Percentiles rank a stretch among this genome's conserved stretches.
Evolutionary conservation across 2,797 vertebrate genomes (phyloP).

Genomic region (Fratercula arctica): DNA sequence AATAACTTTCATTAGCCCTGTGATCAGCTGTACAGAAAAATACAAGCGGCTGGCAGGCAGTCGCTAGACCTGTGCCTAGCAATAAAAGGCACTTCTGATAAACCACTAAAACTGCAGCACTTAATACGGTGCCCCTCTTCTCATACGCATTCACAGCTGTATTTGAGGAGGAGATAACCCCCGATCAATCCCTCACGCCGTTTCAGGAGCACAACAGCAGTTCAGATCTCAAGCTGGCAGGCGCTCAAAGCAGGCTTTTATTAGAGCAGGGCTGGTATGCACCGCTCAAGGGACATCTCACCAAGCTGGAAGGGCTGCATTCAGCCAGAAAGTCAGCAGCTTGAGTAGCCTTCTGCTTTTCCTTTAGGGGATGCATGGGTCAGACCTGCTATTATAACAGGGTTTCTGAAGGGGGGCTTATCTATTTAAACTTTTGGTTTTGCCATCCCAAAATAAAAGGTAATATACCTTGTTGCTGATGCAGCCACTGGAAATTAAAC

Average conservation of each 20-base stretch:
- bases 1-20: not conserved
- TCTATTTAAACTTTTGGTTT: not conserved
- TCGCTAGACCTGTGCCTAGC: not conserved
- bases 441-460: not conserved
- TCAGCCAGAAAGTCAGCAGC: not conserved
- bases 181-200: accelerated
- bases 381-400: not conserved
- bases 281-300: not conserved
- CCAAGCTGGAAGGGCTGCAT: not conserved
- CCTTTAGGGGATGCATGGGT: not conserved
- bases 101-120: not conserved
- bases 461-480: not conserved
- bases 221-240: not conserved
- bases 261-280: not conserved
- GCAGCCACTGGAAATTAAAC: not conserved
- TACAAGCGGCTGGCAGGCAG: not conserved
- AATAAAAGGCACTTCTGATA: not conserved
- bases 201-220: not conserved
- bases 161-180: conserved; percentile 8
- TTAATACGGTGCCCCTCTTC: not conserved
- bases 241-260: not conserved
- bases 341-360: not conserved
- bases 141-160: not conserved
- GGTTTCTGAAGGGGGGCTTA: not conserved
- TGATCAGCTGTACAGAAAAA: not conserved